These are phyloP conservation scores for Montipora efflorescens DNA, from an alignment of 64 coral and sea anemone species.

Conservation along the genomic window DNA sequence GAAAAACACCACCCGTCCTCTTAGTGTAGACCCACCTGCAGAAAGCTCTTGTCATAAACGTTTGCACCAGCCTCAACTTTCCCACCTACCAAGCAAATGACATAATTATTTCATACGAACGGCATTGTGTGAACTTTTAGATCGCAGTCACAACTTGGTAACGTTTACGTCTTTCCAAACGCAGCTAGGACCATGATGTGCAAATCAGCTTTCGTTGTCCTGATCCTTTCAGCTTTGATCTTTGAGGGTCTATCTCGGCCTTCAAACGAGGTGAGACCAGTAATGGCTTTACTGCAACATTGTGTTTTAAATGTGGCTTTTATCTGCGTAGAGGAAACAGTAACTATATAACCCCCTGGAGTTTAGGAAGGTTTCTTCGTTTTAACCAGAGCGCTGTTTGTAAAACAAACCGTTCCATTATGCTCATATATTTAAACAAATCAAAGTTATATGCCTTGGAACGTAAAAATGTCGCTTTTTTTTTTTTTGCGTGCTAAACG, in stretches of 20 bases:
- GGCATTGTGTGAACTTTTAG: neutral
- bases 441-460: neutral
- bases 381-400: neutral
- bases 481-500: neutral
- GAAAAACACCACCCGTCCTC: neutral
- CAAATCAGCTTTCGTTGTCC: neutral
- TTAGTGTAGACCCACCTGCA: neutral
- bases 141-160: neutral
- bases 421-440: neutral
- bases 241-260: neutral
- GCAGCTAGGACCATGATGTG: neutral
- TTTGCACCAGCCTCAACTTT: neutral
- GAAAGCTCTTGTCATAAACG: neutral
- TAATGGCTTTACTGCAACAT: neutral
- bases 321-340: neutral
- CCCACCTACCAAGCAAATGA: neutral
- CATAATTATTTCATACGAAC: slow-evolving; percentile 46
- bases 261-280: neutral
- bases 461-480: neutral
- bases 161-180: neutral
- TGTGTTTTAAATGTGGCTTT: neutral
- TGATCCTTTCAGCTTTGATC: slow-evolving; percentile 10
- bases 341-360: neutral
- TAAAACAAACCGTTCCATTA: neutral
- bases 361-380: neutral